Base-by-base conservation (phyloP, 2,113 vertebrate species). In the Triplophysa siluroides region DNA sequence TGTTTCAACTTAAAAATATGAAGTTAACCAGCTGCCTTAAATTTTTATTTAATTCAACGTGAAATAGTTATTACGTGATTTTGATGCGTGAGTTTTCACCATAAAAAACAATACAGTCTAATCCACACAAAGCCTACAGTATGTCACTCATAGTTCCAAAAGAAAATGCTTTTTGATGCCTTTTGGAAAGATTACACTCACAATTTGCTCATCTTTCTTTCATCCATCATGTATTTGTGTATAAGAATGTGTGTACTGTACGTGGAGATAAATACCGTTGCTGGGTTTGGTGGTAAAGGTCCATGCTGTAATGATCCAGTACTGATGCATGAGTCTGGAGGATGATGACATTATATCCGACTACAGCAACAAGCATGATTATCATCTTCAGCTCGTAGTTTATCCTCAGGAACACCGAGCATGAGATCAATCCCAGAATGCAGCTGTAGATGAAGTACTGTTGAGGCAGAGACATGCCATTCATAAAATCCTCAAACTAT, bases 391-490 rank as follows among this genome's bases (percentile, higher is more conserved):
- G 88, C 88, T 99, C 98, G 0, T 99, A 98, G 88, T 98, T 98
- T 85, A 99, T 96, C 81, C 97, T 95, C 89, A 99, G 94, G 89
- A 99, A 99, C 82, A 98, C 98, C 0, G 98, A 99, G 86, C 97
- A 98, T 62, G 98, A 98, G 82, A 99, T 94, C 85, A 99, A 88
- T 3, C 96, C 98, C 90, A 99, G 92, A 68, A 99, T 95, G 74
- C 97, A 99, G 92, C 97, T 97, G 93, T 99, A 99, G 85, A 99
- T 97, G 81, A 98, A 99, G 87, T 99, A 99, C 98, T 99, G 90
- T 76, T 47, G 45, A 65, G 63, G 65, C 19, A 85, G 45, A n/a
- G 61, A 64, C 8, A 68, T 29, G 18, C 19, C 54, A 21, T 8
- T 6, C 19, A 52, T 52, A 43, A 11, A 43, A 11, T 16, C 14